Percentiles rank a stretch among this genome's conserved stretches.
Conservation (phyloP, 2,797 vertebrate species). For the Falco columbarius region DNA sequence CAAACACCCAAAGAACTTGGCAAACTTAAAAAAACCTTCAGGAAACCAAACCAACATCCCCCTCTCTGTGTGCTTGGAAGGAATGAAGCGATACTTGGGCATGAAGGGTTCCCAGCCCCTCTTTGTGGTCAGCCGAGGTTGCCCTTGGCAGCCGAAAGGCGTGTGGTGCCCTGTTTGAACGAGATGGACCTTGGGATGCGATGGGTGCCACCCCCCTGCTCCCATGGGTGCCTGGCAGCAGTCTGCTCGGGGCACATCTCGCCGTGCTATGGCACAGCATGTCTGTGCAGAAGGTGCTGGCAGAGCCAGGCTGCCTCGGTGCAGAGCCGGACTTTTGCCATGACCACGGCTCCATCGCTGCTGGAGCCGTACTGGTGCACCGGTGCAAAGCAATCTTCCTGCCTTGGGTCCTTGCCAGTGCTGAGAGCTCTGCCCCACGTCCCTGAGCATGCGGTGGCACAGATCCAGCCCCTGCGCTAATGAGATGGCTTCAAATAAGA, state of each 20-base stretch:
- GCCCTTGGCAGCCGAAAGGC: background rate
- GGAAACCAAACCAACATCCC: background rate
- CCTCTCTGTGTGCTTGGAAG: background rate
- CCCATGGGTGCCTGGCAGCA: background rate
- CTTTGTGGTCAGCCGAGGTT: background rate
- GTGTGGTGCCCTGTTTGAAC: background rate
- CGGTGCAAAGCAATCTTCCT: background rate
- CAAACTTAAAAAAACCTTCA: background rate
- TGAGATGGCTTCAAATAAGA: background rate
- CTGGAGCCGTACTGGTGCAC: background rate
- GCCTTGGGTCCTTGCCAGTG: background rate
- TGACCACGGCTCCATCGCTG: accelerated
- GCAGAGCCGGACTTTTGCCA: background rate
- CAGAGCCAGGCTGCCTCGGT: too few relatives aligned
- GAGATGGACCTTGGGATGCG: background rate
- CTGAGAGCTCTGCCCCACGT: background rate
- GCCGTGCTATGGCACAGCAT: accelerated
- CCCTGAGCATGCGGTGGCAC: background rate
- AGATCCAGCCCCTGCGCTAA: background rate
- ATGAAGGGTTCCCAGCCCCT: background rate
- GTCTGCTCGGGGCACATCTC: background rate
- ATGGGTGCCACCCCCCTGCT: background rate
- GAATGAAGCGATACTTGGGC: background rate
- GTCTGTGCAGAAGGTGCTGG: accelerated
- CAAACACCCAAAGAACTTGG: background rate